A percentile compares a stretch with the other conserved stretches of the same genome.
Evolutionary conservation across 2,113 vertebrate genomes (phyloP).

Genomic region (Ariopsis seemanni): DNA sequence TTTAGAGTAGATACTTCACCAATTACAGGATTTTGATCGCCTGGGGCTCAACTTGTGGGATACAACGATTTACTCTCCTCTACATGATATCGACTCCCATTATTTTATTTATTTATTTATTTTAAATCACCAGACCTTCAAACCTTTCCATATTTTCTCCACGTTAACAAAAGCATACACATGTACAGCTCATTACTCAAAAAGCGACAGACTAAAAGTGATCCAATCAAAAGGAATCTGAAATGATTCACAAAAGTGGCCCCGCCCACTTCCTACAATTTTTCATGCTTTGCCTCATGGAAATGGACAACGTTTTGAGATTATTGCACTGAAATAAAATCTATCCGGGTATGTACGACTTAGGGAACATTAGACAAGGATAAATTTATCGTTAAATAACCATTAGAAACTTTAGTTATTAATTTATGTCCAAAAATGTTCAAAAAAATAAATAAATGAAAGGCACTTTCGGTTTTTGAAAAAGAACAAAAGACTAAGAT

Average conservation of each 20-base stretch:
- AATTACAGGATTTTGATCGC: neutral
- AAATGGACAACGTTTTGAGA: neutral
- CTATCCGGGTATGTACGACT: neutral
- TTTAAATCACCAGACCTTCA: neutral
- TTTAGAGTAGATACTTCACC: neutral
- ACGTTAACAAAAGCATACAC: neutral
- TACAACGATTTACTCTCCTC: neutral
- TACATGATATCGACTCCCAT: neutral
- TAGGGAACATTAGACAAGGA: neutral
- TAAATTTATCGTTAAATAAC: neutral
- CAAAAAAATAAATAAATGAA: too few relatives aligned
- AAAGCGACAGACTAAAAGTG: neutral
- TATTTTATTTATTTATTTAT: neutral
- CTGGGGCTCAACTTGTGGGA: neutral
- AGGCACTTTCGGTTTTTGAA: too few relatives aligned
- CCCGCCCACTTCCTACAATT: too few relatives aligned
- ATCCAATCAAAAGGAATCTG: neutral
- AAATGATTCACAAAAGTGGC: too few relatives aligned
- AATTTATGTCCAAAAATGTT: too few relatives aligned
- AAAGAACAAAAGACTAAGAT: neutral
- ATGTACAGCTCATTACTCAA: neutral
- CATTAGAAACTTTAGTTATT: too few relatives aligned
- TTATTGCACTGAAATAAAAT: neutral
- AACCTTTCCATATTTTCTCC: neutral
- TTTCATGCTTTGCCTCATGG: neutral